phyloP scores from a whole-genome alignment of 2,797 vertebrate species.

The Halcyon badia region DNA sequence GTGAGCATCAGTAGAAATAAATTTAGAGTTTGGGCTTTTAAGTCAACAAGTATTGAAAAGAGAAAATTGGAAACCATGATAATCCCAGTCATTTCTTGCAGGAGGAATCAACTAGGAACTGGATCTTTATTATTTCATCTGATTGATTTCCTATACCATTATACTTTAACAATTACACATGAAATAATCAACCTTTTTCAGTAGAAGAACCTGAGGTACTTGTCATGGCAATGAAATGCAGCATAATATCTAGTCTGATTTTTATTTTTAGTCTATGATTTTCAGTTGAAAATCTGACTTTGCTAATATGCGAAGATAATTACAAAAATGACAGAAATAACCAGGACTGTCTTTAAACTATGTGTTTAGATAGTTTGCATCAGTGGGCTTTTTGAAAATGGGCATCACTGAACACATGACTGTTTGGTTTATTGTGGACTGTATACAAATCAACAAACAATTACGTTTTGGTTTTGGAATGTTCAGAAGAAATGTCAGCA shows the following conservation, averaged over 20 bases:
- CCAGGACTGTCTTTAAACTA: background rate
- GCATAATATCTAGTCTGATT: background rate
- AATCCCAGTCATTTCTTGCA: background rate
- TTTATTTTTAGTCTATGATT: background rate
- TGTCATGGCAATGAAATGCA: background rate
- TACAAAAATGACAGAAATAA: background rate
- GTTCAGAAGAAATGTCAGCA: background rate
- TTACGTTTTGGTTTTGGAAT: background rate
- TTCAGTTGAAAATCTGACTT: background rate
- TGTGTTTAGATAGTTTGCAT: background rate
- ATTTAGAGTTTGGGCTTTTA: background rate
- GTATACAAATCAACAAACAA: background rate
- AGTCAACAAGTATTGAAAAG: background rate
- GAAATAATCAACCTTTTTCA: background rate
- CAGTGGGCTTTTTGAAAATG: background rate
- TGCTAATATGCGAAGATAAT: background rate
- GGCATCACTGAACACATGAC: background rate
- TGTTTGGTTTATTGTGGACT: accelerated
- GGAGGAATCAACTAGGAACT: background rate
- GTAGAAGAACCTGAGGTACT: background rate
- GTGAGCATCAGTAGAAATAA: background rate
- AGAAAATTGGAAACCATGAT: background rate
- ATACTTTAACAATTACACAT: background rate
- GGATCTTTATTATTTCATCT: background rate
- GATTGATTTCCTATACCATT: background rate